A percentile compares a stretch with the other conserved stretches of the same genome.
Conservation (phyloP, 2,888 invertebrate genomes). For the Volucella bombylans region DNA sequence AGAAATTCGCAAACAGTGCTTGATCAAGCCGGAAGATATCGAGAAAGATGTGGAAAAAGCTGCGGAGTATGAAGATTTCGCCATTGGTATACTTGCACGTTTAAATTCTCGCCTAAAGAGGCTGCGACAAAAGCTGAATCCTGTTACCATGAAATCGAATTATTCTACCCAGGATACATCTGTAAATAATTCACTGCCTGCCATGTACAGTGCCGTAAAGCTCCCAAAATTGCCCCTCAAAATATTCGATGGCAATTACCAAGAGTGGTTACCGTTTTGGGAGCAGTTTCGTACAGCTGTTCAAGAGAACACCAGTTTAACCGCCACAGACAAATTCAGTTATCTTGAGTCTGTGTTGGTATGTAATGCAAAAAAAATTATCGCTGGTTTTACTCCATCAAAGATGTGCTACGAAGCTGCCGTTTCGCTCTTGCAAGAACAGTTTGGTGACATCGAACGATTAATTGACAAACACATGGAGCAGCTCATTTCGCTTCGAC, state of each 20-base stretch:
- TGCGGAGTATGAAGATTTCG: neutral
- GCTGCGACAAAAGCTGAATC: neutral
- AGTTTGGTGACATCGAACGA: neutral
- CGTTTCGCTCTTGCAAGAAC: neutral
- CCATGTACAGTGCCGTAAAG: neutral
- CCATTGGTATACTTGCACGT: neutral
- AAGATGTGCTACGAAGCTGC: neutral
- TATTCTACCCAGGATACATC: too few relatives aligned
- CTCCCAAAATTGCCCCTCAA: neutral
- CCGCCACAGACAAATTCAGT: too few relatives aligned
- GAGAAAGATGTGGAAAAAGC: neutral
- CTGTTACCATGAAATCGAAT: neutral
- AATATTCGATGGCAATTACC: neutral
- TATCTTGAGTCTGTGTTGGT: too few relatives aligned
- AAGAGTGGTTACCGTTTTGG: neutral
- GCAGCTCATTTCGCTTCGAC: neutral
- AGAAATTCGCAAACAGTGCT: too few relatives aligned
- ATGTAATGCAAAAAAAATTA: too few relatives aligned
- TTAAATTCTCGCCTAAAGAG: neutral
- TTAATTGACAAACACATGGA: neutral
- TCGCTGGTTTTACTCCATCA: neutral
- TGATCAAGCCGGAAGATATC: conserved; percentile 5
- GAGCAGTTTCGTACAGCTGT: too few relatives aligned
- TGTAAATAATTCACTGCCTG: too few relatives aligned
- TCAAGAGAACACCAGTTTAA: too few relatives aligned